Conservation (phyloP, 2,113 vertebrate genomes). For the Agapornis roseicollis region DNA sequence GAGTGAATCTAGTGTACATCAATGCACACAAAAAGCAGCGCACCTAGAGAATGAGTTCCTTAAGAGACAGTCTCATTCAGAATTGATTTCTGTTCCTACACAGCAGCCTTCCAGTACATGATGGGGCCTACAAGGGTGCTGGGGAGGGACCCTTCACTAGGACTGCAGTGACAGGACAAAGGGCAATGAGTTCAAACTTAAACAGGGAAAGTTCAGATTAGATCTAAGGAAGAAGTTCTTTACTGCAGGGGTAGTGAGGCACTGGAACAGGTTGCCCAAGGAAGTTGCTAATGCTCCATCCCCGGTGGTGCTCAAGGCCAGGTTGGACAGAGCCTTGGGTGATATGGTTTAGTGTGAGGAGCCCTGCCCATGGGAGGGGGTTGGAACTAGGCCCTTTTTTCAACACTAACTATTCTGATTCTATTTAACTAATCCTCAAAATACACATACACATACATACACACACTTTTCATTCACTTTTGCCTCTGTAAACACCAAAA, state of each 20-base stretch:
- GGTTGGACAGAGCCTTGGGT: too few species aligned
- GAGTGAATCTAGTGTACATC: not conserved
- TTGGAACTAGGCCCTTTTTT: not conserved
- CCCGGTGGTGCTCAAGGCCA: too few species aligned
- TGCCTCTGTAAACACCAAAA: not conserved
- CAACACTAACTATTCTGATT: not conserved
- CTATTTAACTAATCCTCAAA: not conserved
- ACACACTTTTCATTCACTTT: not conserved
- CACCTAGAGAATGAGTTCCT: not conserved
- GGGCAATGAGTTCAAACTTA: too few species aligned
- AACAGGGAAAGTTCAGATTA: too few species aligned
- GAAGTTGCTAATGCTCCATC: not conserved
- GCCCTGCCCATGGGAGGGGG: not conserved
- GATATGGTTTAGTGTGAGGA: too few species aligned
- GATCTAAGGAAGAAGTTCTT: not conserved
- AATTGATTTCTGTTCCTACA: not conserved
- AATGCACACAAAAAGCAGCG: not conserved
- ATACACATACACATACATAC: not conserved
- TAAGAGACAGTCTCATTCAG: not conserved
- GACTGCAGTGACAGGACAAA: not conserved
- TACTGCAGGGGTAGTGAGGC: not conserved
- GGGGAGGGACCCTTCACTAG: not conserved
- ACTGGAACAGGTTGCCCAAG: not conserved
- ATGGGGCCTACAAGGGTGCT: not conserved
- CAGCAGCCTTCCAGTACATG: not conserved